A percentile compares a stretch with the other conserved stretches of the same genome.
These are phyloP conservation scores for Catamblyrhynchus diadema DNA, from an alignment of 2,797 vertebrate species.

Conservation along the genomic window DNA sequence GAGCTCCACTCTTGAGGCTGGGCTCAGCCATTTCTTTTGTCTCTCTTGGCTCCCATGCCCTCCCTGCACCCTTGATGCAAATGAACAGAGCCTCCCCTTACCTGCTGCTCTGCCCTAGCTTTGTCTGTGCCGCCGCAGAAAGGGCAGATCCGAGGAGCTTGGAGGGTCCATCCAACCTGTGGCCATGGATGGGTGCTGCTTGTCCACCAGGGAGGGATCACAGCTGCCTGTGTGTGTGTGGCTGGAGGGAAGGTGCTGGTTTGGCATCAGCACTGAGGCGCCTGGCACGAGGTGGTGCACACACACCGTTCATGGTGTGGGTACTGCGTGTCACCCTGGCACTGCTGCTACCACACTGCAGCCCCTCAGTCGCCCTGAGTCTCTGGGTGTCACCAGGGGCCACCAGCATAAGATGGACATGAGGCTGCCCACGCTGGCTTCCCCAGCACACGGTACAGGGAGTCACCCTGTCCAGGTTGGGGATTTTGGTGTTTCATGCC, in stretches of 20 bases:
- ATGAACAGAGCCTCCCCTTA: accelerated
- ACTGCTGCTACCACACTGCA: accelerated
- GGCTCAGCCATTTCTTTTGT: slow-evolving; percentile 22
- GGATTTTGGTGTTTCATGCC: accelerated
- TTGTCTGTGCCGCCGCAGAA: accelerated
- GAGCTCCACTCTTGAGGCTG: background rate
- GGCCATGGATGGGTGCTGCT: background rate
- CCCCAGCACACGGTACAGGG: accelerated
- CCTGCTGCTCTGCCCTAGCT: background rate
- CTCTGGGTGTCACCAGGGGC: background rate
- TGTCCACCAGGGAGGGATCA: accelerated
- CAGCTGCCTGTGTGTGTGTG: background rate
- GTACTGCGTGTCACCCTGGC: accelerated
- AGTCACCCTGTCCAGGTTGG: accelerated
- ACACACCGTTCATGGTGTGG: accelerated
- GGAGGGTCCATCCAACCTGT: background rate
- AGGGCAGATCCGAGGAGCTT: background rate
- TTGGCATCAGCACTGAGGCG: background rate
- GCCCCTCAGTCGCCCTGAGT: accelerated
- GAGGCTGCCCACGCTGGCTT: accelerated
- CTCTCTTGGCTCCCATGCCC: background rate
- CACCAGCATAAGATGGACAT: background rate
- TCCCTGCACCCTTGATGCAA: background rate
- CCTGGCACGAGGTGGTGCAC: accelerated
- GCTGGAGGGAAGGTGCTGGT: background rate